Conservation (phyloP, 2,888 invertebrate species). For the Calephelis perditalis region DNA sequence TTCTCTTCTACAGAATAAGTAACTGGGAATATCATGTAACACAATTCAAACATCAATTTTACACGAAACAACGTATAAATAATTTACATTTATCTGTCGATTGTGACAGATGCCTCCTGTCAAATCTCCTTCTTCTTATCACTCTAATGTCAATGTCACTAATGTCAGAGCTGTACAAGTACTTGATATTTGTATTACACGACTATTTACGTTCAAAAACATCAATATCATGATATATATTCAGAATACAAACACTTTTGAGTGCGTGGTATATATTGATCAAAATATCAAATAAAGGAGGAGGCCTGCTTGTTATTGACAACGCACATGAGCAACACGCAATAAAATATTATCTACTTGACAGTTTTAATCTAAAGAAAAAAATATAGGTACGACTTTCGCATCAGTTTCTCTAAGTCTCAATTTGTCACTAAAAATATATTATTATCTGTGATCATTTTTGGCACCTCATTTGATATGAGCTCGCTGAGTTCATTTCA, state of each 20-base stretch:
- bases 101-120: too few species aligned
- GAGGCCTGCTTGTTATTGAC: constrained; percentile 18
- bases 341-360: not conserved
- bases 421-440: too few species aligned
- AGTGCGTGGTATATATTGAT: not conserved
- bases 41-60: too few species aligned
- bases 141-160: not conserved
- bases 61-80: constrained; percentile 8
- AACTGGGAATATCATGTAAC: too few species aligned
- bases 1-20: too few species aligned
- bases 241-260: too few species aligned
- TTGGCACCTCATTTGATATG: too few species aligned
- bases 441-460: too few species aligned
- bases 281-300: constrained; percentile 14
- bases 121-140: too few species aligned
- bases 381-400: too few species aligned
- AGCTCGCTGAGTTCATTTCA: too few species aligned
- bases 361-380: not conserved
- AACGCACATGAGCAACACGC: constrained; percentile 21
- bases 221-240: not conserved
- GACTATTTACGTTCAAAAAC: constrained; percentile 1
- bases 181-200: not conserved
- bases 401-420: too few species aligned
- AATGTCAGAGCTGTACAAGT: not conserved
- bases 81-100: not conserved